These are phyloP conservation scores for Craniophora ligustri DNA, from an alignment of 2,888 invertebrate genomes.

Conservation along the genomic window DNA sequence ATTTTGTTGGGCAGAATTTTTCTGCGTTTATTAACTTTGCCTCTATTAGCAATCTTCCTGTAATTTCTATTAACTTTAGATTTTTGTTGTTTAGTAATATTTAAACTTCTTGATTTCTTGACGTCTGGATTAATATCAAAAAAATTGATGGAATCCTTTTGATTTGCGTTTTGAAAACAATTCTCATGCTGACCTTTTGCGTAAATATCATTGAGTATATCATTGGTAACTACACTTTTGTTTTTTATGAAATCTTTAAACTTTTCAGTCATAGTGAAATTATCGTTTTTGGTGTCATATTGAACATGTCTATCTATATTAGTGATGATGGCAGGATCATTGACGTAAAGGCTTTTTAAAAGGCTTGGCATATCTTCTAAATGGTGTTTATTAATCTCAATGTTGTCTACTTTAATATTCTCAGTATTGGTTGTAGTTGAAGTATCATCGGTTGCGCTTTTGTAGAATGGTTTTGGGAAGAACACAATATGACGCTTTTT, in stretches of 20 bases:
- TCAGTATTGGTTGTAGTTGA: conserved; percentile 37
- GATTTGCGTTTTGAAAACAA: conserved; percentile 32
- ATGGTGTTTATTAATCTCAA: conserved; percentile 19
- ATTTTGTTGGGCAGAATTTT: conserved; percentile 16
- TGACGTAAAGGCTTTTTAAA: conserved; percentile 64
- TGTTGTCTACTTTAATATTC: conserved; percentile 14
- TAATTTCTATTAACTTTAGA: conserved; percentile 6
- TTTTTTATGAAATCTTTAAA: conserved; percentile 12
- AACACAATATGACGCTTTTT: conserved; percentile 56
- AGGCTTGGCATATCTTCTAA: conserved; percentile 62
- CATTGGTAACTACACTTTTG: conserved; percentile 6
- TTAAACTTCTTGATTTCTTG: conserved; percentile 11
- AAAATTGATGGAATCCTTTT: conserved; percentile 43
- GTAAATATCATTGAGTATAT: conserved; percentile 1
- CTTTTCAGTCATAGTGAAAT: conserved; percentile 62
- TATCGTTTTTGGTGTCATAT: conserved; percentile 43
- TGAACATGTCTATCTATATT: conserved; percentile 49
- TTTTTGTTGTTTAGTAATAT: conserved; percentile 5
- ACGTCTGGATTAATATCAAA: conserved; percentile 45
- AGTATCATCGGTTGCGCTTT: conserved; percentile 52
- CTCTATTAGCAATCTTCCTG: conserved; percentile 6
- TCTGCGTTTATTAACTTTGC: conserved; percentile 33
- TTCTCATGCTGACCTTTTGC: neutral
- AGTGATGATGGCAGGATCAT: conserved; percentile 52
- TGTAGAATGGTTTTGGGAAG: conserved; percentile 55